A percentile compares a stretch with the other conserved stretches of the same genome.
Evolutionary conservation across 2,888 invertebrate genomes (phyloP).

Genomic region (Fragum whitleyi): DNA sequence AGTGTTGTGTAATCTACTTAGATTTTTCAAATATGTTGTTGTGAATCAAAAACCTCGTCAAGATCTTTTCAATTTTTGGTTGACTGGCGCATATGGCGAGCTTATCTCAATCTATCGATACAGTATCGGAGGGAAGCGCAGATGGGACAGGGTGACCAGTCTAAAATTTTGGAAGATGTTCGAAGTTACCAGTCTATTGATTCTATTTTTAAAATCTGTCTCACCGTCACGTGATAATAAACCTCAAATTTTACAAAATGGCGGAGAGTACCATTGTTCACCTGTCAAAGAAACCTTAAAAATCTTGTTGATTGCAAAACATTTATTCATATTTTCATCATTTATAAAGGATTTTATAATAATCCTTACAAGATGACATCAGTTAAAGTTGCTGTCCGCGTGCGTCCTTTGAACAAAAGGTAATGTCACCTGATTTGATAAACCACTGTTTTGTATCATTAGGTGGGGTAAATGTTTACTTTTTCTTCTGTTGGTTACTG

Average conservation of each 20-base stretch:
- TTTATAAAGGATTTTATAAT: background rate
- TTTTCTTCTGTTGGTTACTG: too few species aligned
- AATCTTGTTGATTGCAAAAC: background rate
- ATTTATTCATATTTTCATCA: background rate
- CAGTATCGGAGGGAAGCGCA: too few species aligned
- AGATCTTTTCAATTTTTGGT: too few species aligned
- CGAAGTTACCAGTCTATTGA: background rate
- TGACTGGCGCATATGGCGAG: too few species aligned
- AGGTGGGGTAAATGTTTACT: conserved; percentile 10
- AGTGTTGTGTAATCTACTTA: too few species aligned
- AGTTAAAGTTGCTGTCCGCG: conserved; percentile 87
- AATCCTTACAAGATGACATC: conserved; percentile 90
- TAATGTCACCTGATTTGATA: conserved; percentile 41
- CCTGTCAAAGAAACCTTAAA: background rate
- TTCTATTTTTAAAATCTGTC: background rate
- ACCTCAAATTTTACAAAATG: background rate
- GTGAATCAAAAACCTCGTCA: too few species aligned
- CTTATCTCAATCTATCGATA: too few species aligned
- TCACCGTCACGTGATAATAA: background rate
- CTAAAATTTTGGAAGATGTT: too few species aligned
- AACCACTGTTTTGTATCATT: too few species aligned
- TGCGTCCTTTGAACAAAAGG: conserved; percentile 81
- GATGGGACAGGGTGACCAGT: too few species aligned
- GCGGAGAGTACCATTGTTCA: background rate
- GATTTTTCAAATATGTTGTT: too few species aligned